Conservation (phyloP, 1,140 invertebrate genomes). For the Samia ricini region DNA sequence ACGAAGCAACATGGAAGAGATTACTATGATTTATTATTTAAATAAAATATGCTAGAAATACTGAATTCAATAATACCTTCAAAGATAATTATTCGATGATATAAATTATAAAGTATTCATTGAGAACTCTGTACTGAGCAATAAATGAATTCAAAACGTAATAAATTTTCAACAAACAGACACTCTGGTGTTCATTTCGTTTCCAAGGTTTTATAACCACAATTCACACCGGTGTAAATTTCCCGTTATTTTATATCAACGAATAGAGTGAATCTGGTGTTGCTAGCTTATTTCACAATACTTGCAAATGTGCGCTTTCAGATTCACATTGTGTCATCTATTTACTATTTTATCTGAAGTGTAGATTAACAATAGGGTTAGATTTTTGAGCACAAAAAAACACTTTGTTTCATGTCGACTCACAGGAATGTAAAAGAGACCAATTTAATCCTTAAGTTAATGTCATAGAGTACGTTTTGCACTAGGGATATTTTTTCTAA, state of each 20-base stretch:
- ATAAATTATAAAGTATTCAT: too few species aligned
- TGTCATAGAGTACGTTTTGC: background rate
- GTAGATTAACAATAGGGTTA: background rate
- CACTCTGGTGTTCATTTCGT: background rate
- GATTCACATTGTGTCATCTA: too few species aligned
- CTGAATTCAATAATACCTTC: too few species aligned
- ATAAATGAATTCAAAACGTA: background rate
- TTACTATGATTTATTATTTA: background rate
- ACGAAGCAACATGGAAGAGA: too few species aligned
- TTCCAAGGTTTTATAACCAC: constrained; percentile 10
- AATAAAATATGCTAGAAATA: background rate
- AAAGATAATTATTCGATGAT: too few species aligned
- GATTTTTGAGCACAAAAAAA: background rate
- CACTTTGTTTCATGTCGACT: background rate
- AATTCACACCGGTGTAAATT: constrained; percentile 10
- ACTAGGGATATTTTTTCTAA: background rate
- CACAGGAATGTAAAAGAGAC: background rate
- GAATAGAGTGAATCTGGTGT: background rate
- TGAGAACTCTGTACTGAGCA: background rate
- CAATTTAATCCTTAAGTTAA: background rate
- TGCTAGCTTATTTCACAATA: background rate
- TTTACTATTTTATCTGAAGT: background rate
- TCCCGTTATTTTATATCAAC: constrained; percentile 10
- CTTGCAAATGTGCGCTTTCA: background rate
- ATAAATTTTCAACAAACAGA: background rate